Evolutionary conservation across 1,140 invertebrate species (phyloP).

Genomic region (Anastatus disparis): DNA sequence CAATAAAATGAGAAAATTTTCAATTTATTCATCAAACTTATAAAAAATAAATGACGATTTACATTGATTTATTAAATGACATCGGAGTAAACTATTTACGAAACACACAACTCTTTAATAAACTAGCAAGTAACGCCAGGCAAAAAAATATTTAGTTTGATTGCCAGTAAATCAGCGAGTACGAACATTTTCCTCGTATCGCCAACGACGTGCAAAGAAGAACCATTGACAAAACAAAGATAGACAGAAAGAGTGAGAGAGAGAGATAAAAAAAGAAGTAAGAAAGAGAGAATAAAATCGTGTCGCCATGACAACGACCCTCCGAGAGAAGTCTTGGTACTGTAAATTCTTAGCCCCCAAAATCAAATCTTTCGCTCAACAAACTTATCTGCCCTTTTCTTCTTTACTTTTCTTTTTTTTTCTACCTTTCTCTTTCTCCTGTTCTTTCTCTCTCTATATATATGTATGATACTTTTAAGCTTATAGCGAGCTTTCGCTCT

Average conservation of each 20-base stretch:
- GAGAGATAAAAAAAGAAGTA: conserved; percentile 27
- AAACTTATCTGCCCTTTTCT: conserved; percentile 4
- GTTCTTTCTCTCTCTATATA: not conserved
- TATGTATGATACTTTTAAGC: not conserved
- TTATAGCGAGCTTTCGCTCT: not conserved
- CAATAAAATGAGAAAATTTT: too few species aligned
- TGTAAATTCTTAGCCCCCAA: conserved; percentile 15
- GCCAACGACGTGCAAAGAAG: not conserved
- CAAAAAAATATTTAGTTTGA: too few species aligned
- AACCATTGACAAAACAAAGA: too few species aligned
- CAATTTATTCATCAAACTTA: too few species aligned
- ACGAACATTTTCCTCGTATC: not conserved
- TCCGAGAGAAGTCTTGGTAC: conserved; percentile 38
- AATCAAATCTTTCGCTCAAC: conserved; percentile 22
- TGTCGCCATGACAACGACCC: conserved; percentile 54
- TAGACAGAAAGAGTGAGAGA: not conserved
- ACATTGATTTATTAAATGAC: too few species aligned
- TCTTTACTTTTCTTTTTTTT: not conserved
- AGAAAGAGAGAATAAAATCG: too few species aligned
- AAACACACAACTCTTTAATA: too few species aligned
- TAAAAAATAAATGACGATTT: too few species aligned
- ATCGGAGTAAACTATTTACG: too few species aligned
- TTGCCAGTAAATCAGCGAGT: not conserved
- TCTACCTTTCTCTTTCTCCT: not conserved
- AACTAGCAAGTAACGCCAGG: too few species aligned